Base-by-base conservation (phyloP, 2,888 invertebrate genomes). In the Drosophila ezoana region DNA sequence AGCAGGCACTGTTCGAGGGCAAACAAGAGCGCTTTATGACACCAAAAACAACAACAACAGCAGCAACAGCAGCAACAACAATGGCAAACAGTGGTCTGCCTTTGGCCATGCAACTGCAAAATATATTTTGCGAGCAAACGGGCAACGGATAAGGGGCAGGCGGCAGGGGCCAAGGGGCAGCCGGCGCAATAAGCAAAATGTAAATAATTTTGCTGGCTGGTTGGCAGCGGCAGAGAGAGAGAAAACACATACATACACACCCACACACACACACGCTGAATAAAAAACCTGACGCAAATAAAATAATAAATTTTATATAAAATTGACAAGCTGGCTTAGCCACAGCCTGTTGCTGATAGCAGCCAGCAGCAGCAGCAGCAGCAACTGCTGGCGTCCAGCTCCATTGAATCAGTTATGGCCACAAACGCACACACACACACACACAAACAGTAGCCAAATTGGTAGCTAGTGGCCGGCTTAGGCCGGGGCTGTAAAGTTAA, bases 301-400 rank as follows among this genome's bases (percentile, higher is more conserved):
- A 85, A 89, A 87, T 78, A 85, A 85, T 85, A 87, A 87, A 87
- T 87, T 90, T 85, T 87, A 58, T 77, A 89, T 58, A 84, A 84
- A 90, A 87, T 89, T 87, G 90, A 87, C 86, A 87, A 85, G 88
- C 70, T 66, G 71, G 87, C 87, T 89, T 87, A 89, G 85, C 79
- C 66, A 52, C 81, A 71, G 74, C 68, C 72, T 74, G 89, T 69
- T 78, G 58, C 76, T 76, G 62, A 66, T 69, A 69, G 58, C 63
- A 53, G 28, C 20, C 53, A 43, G 40, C 41, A 38, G 5, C 60
- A 28, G 47, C 47, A 14, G 45, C 37, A 28, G 28, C 28, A 28
- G 28, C 28, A 52, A 38, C 74, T 66, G 67, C 28, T 28, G 49
- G 44, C 44, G 44, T 28, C 43, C 45, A 53, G 54, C 58, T 48